Percentiles rank a stretch among this genome's conserved stretches.
phyloP scores from a whole-genome alignment of 2,113 vertebrate species.

The Corythornis vintsioides region DNA sequence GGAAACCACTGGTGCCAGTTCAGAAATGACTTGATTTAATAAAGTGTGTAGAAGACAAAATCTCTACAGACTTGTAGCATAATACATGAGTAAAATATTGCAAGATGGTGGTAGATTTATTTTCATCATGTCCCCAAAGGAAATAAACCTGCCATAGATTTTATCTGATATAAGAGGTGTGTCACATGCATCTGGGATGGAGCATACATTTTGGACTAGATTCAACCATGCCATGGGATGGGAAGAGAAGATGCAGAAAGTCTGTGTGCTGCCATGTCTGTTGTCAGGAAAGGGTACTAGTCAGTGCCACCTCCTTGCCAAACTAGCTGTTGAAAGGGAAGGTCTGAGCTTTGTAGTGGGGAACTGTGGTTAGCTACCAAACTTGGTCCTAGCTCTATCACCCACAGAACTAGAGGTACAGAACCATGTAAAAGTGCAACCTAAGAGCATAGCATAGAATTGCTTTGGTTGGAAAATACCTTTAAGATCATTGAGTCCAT shows the following conservation, averaged over 20 bases:
- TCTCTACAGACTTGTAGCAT: background rate
- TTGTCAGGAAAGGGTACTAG: background rate
- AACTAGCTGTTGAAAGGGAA: background rate
- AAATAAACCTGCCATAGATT: background rate
- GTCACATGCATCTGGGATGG: background rate
- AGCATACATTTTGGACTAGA: background rate
- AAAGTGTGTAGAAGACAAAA: background rate
- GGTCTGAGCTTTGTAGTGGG: background rate
- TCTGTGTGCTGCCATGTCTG: background rate
- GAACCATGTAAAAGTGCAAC: background rate
- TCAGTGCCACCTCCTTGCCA: background rate
- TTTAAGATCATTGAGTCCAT: too few species aligned
- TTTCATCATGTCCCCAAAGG: background rate
- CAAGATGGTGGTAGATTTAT: background rate
- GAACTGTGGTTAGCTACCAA: background rate
- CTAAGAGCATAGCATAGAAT: background rate
- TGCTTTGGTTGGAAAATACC: too few species aligned
- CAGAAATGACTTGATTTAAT: background rate
- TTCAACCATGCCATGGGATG: background rate
- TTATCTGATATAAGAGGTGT: background rate
- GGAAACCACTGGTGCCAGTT: background rate
- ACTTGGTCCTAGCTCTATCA: background rate
- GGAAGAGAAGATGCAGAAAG: background rate
- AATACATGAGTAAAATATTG: background rate
- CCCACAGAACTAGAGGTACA: background rate